These are phyloP conservation scores for Ruditapes philippinarum DNA, from an alignment of 1,140 invertebrate genomes.

Conservation along the genomic window DNA sequence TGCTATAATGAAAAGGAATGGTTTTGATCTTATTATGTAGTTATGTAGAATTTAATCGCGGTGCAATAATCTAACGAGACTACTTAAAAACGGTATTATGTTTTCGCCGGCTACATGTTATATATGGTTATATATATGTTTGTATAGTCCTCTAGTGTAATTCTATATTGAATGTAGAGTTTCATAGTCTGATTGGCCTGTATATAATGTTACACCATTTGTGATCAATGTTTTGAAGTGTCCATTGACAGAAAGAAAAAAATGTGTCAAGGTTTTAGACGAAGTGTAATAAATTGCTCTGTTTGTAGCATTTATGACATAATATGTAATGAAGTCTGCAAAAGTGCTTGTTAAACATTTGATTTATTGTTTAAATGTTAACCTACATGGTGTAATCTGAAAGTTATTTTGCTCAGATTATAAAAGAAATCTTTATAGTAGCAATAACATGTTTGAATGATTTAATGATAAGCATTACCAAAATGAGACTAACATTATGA, in stretches of 20 bases:
- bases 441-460: no score
- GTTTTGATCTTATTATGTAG: no score
- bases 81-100: no score
- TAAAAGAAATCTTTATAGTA: no score
- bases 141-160: not conserved
- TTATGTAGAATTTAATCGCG: not conserved
- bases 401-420: no score
- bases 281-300: not conserved
- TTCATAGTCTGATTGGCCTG: not conserved
- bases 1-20: not conserved
- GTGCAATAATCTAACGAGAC: not conserved
- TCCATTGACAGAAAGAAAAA: not conserved
- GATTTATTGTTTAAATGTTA: no score
- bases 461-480: no score
- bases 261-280: not conserved
- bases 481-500: no score
- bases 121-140: not conserved
- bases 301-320: no score
- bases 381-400: no score
- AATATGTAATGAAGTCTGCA: no score
- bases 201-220: not conserved
- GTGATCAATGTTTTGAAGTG: not conserved
- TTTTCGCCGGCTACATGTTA: not conserved
- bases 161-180: not conserved
- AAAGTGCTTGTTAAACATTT: no score